These are phyloP conservation scores for Drosophila santomea DNA, from an alignment of 1,140 invertebrate genomes.

Conservation along the genomic window DNA sequence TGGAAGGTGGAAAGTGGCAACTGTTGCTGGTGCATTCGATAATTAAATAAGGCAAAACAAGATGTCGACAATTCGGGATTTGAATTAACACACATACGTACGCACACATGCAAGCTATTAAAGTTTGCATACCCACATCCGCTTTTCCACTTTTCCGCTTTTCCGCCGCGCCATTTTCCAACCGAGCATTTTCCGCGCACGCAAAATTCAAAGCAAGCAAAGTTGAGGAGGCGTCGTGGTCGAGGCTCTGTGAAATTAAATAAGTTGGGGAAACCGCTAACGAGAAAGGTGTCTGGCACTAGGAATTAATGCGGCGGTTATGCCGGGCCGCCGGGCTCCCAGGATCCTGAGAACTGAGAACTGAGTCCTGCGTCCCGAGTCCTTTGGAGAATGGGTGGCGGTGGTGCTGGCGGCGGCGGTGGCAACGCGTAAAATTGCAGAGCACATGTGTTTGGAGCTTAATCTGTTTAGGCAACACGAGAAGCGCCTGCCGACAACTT, in stretches of 20 bases:
- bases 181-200: slow-evolving; percentile 32
- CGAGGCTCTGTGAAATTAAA: slow-evolving; percentile 67
- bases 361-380: no score
- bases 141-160: slow-evolving; percentile 14
- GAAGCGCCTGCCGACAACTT: slow-evolving; percentile 75
- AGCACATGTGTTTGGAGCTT: slow-evolving; percentile 76
- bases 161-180: slow-evolving; percentile 2
- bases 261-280: slow-evolving; percentile 79
- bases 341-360: neutral
- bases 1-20: slow-evolving; percentile 23
- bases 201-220: slow-evolving; percentile 44
- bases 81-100: slow-evolving; percentile 36
- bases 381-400: neutral
- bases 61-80: slow-evolving; percentile 59
- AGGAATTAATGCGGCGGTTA: slow-evolving; percentile 81
- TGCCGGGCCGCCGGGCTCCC: slow-evolving; percentile 50
- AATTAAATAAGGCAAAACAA: slow-evolving; percentile 72
- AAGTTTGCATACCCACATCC: slow-evolving; percentile 37
- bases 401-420: slow-evolving; percentile 20
- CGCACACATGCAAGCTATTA: slow-evolving; percentile 57
- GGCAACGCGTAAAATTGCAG: slow-evolving; percentile 76
- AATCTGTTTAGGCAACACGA: slow-evolving; percentile 81
- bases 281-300: slow-evolving; percentile 82
- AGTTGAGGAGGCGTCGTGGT: slow-evolving; percentile 47
- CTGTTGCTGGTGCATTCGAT: slow-evolving; percentile 74